phyloP scores from a whole-genome alignment of 1,140 invertebrate genomes.

The Ips typographus region DNA sequence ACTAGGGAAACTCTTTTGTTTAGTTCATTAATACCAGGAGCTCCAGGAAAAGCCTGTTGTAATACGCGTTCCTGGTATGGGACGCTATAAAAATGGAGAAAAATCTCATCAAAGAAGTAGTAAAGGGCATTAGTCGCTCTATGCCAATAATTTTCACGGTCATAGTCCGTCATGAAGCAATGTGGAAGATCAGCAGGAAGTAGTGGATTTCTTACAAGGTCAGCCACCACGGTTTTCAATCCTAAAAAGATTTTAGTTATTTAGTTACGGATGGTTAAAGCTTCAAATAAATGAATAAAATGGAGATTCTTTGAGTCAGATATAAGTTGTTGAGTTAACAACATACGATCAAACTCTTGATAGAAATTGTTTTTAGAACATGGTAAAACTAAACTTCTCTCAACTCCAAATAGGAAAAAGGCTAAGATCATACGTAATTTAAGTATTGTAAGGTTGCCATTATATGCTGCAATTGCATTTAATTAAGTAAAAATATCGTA shows the following conservation, averaged over 20 bases:
- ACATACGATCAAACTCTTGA: no score
- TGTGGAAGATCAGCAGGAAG: constrained; percentile 1
- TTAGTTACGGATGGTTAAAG: no score
- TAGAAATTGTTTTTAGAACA: no score
- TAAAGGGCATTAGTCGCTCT: constrained; percentile 44
- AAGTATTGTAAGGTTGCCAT: background rate
- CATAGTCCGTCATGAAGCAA: constrained; percentile 42
- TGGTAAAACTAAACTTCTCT: no score
- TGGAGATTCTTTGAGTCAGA: no score
- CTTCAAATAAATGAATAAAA: no score
- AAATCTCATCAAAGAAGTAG: constrained; percentile 44
- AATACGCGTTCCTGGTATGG: constrained; percentile 49
- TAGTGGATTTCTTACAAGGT: constrained; percentile 3
- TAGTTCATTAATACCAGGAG: constrained; percentile 55
- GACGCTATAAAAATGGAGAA: constrained; percentile 15
- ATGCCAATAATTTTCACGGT: constrained; percentile 37
- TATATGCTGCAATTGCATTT: constrained; percentile 39
- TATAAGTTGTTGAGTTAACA: no score
- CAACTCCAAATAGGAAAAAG: no score
- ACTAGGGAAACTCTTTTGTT: constrained; percentile 55
- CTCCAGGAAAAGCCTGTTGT: constrained; percentile 49
- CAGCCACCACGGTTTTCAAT: constrained; percentile 2
- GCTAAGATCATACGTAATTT: no score
- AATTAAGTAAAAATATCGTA: constrained; percentile 54
- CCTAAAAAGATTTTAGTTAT: constrained; percentile 32